Conservation (phyloP, 2,888 invertebrate species). For the Bimastos eiseni region DNA sequence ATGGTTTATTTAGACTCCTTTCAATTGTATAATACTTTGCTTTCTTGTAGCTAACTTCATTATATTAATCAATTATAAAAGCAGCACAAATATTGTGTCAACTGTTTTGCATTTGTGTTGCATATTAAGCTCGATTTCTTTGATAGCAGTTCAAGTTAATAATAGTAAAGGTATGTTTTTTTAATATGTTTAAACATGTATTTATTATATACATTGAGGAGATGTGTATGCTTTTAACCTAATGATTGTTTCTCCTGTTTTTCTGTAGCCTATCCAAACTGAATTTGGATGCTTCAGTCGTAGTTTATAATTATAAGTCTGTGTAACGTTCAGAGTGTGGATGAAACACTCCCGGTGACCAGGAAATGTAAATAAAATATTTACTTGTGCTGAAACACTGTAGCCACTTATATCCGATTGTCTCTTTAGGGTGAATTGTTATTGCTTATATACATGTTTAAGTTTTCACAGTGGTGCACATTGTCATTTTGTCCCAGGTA, state of each 20-base stretch:
- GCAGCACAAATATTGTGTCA: neutral
- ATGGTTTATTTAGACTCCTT: neutral
- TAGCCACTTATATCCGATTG: constrained; percentile 15
- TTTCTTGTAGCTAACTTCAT: neutral
- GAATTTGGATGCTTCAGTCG: constrained; percentile 6
- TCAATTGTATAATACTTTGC: neutral
- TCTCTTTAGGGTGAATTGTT: constrained; percentile 7
- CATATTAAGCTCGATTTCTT: neutral
- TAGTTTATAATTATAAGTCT: constrained; percentile 3
- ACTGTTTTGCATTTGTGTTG: neutral
- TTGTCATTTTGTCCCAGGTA: neutral
- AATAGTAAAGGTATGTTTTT: neutral
- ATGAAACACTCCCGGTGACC: constrained; percentile 25
- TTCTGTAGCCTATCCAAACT: neutral
- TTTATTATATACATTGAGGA: neutral
- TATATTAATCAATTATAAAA: neutral
- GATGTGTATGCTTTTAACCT: neutral
- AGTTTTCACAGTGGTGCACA: neutral
- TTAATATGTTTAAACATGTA: neutral
- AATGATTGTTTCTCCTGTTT: neutral
- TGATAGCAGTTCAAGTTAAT: neutral
- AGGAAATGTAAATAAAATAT: constrained; percentile 21
- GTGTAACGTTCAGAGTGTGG: constrained; percentile 24
- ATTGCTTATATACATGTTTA: constrained; percentile 19
- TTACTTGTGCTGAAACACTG: neutral